A percentile compares a stretch with the other conserved stretches of the same genome.
Conservation (phyloP, 2,113 vertebrate genomes). For the Dolichotis patagonum region DNA sequence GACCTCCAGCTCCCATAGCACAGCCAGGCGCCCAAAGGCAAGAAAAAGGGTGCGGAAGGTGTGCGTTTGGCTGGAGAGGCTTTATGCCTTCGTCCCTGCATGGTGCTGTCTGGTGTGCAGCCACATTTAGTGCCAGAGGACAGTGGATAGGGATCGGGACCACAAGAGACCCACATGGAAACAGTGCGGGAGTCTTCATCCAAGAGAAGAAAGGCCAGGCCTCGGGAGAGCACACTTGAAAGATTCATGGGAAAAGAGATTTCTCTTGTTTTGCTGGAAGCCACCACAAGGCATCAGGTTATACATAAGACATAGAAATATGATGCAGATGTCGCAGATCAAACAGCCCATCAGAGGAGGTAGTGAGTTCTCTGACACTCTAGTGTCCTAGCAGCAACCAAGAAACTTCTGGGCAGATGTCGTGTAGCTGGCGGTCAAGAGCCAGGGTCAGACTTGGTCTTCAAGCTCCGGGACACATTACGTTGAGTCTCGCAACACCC, state of each 20-base stretch:
- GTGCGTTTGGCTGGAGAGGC: neutral
- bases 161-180: neutral
- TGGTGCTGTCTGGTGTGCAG: neutral
- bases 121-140: neutral
- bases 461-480: neutral
- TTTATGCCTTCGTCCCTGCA: neutral
- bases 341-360: neutral
- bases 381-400: rapidly evolving
- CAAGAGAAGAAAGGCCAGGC: neutral
- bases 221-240: neutral
- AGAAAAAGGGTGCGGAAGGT: neutral
- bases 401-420: slow-evolving; percentile 23
- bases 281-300: neutral
- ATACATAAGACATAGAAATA: neutral
- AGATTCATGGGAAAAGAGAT: no score
- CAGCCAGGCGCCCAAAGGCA: neutral
- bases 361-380: neutral
- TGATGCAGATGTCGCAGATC: neutral
- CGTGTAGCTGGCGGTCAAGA: neutral
- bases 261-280: neutral
- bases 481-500: neutral
- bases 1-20: neutral
- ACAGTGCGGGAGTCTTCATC: neutral
- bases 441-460: neutral
- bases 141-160: neutral